phyloP scores from a whole-genome alignment of 2,888 invertebrate genomes.

The Andricus curvator region DNA sequence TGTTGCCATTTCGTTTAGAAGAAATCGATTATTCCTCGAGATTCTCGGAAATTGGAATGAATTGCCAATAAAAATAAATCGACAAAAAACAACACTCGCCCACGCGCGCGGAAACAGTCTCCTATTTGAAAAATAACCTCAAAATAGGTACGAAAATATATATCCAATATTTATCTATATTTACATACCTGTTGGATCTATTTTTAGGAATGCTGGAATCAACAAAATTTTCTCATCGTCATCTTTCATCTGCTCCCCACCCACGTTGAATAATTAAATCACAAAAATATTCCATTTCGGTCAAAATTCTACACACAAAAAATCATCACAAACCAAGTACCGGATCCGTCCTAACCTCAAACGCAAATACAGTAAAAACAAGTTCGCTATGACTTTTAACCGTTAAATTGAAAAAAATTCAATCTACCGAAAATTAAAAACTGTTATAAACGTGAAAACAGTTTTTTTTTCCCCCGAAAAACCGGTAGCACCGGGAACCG shows the following conservation, averaged over 20 bases:
- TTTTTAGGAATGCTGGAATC: not conserved
- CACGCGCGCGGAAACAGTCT: not conserved
- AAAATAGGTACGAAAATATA: not conserved
- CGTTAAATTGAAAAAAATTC: not conserved
- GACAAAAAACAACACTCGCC: not conserved
- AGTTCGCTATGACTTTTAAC: not conserved
- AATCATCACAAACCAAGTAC: not conserved
- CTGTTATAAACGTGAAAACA: not conserved
- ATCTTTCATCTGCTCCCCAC: not conserved
- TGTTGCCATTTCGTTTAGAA: no score
- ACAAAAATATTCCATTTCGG: not conserved
- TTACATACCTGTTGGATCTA: not conserved
- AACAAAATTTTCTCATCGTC: not conserved
- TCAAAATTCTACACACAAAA: not conserved
- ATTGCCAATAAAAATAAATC: no score
- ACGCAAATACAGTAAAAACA: no score
- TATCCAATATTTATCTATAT: not conserved
- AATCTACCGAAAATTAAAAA: not conserved
- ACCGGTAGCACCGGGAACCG: not conserved
- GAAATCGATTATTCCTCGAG: no score
- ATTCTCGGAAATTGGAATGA: no score
- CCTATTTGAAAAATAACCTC: not conserved
- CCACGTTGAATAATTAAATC: not conserved
- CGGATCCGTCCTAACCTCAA: no score
- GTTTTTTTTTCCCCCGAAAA: not conserved